A percentile compares a stretch with the other conserved stretches of the same genome.
These are phyloP conservation scores for Pseudopleuronectes americanus DNA, from an alignment of 2,797 vertebrate species.

Conservation along the genomic window DNA sequence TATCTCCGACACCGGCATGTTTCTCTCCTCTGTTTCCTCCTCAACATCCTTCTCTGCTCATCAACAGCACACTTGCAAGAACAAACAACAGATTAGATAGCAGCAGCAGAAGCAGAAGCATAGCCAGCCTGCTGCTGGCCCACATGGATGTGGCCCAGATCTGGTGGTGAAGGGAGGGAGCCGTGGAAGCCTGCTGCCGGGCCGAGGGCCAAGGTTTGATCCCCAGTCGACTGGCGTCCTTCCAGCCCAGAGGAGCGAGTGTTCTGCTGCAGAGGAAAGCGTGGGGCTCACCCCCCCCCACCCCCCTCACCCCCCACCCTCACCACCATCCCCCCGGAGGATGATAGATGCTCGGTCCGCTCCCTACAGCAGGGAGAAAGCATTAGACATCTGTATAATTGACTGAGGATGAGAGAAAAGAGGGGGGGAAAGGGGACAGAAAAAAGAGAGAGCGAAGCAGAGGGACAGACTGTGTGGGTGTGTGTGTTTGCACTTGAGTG, in stretches of 20 bases:
- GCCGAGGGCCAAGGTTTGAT: conserved; percentile 77
- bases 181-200: conserved; percentile 70
- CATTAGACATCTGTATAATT: conserved; percentile 84
- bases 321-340: conserved; percentile 57
- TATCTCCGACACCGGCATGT: conserved; percentile 66
- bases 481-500: conserved; percentile 63
- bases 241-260: conserved; percentile 77
- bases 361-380: conserved; percentile 73
- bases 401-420: conserved; percentile 78
- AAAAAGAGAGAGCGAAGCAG: conserved; percentile 26
- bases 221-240: conserved; percentile 77
- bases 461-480: conserved; percentile 63
- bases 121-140: conserved; percentile 71
- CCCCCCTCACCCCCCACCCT: conserved; percentile 38
- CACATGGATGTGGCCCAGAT: conserved; percentile 81
- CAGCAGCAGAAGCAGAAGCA: neutral
- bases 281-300: conserved; percentile 35
- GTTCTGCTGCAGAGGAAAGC: conserved; percentile 70
- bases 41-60: conserved; percentile 67
- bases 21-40: conserved; percentile 63
- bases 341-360: conserved; percentile 81
- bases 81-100: conserved; percentile 79
- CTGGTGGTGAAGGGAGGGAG: conserved; percentile 73
- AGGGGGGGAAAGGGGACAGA: conserved; percentile 30
- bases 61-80: conserved; percentile 70